Percentiles rank a stretch among this genome's conserved stretches.
Conservation (phyloP, 1,140 invertebrate species). For the Colletes gigas region DNA sequence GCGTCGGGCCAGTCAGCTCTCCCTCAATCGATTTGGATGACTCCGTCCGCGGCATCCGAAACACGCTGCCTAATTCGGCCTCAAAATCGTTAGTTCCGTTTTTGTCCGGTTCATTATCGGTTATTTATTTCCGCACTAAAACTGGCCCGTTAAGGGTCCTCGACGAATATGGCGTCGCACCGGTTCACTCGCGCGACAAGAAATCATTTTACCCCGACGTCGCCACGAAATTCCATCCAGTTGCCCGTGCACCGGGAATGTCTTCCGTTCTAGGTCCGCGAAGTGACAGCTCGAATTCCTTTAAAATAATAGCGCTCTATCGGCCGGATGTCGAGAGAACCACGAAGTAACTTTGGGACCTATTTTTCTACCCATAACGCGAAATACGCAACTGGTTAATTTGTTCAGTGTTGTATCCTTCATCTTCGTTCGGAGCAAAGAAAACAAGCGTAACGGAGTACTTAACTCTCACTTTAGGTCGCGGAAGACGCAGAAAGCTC, state of each 20-base stretch:
- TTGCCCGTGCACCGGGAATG: background rate
- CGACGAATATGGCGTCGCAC: slow-evolving; percentile 39
- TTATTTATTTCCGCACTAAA: slow-evolving; percentile 48
- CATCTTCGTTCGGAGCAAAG: background rate
- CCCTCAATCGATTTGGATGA: slow-evolving; percentile 25
- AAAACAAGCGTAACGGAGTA: background rate
- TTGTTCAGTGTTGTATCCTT: no score
- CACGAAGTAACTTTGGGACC: no score
- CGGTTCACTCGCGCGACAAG: slow-evolving; percentile 18
- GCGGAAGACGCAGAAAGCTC: no score
- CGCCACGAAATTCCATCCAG: slow-evolving; percentile 49
- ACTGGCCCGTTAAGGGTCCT: slow-evolving; percentile 25
- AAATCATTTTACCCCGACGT: slow-evolving; percentile 29
- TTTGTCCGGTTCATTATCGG: slow-evolving; percentile 44
- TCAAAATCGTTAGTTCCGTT: slow-evolving; percentile 45
- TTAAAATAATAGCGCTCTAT: background rate
- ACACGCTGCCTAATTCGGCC: slow-evolving; percentile 42
- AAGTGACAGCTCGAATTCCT: background rate
- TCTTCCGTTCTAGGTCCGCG: background rate
- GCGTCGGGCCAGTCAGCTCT: background rate
- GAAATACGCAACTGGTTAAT: no score
- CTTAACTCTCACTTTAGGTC: no score
- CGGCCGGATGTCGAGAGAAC: no score
- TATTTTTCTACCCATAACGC: no score
- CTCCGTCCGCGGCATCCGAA: slow-evolving; percentile 20